Percentiles rank a stretch among this genome's conserved stretches.
Evolutionary conservation across 2,888 invertebrate species (phyloP).

Genomic region (Erannis defoliaria): DNA sequence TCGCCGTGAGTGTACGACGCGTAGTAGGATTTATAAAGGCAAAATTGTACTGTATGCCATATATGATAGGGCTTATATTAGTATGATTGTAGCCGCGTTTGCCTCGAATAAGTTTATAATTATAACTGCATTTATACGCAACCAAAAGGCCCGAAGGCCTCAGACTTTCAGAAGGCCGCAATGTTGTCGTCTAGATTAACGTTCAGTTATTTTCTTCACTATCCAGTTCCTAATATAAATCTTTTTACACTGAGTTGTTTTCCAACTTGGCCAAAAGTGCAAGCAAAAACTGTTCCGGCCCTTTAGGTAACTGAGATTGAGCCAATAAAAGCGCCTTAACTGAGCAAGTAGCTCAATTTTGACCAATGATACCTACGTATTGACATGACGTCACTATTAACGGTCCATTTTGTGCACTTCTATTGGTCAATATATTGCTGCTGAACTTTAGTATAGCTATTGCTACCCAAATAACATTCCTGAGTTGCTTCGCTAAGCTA

Average conservation of each 20-base stretch:
- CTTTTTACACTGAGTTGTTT: neutral
- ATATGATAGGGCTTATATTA: no score
- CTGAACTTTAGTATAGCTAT: neutral
- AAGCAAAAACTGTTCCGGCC: no score
- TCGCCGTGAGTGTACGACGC: no score
- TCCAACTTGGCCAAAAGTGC: neutral
- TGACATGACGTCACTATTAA: neutral
- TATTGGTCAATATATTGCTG: neutral
- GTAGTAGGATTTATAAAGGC: no score
- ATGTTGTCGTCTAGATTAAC: no score
- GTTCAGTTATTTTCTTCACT: no score
- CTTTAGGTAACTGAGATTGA: no score
- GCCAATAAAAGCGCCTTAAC: no score
- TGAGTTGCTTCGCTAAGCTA: no score
- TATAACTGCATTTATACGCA: neutral
- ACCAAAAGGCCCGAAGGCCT: neutral
- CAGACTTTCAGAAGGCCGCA: no score
- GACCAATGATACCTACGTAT: neutral
- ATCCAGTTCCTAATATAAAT: neutral
- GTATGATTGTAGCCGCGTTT: neutral
- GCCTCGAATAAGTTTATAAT: neutral
- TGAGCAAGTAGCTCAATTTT: neutral
- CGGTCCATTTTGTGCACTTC: neutral
- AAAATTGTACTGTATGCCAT: no score
- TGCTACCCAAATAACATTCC: no score